phyloP scores from a whole-genome alignment of 2,888 invertebrate genomes.

The Phrixothrix hirtus region DNA sequence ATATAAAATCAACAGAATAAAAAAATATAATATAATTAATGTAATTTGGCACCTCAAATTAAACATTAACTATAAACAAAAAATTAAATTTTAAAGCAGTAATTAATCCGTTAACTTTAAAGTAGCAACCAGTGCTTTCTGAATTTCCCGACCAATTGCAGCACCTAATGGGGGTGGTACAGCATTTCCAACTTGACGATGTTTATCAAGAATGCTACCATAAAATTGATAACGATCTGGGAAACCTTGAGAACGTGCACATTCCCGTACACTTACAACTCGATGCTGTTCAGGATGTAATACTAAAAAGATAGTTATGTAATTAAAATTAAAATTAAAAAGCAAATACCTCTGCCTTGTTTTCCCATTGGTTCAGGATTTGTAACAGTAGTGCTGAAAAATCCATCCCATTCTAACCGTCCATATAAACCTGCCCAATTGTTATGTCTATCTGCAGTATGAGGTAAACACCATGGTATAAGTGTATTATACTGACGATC shows the following conservation, averaged over 20 bases:
- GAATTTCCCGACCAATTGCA: slow-evolving; percentile 76
- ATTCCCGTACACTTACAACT: slow-evolving; percentile 85
- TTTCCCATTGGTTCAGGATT: slow-evolving; percentile 92
- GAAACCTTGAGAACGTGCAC: slow-evolving; percentile 86
- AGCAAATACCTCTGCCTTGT: slow-evolving; percentile 68
- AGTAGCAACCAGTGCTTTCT: slow-evolving; percentile 54
- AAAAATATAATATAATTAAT: too few species aligned
- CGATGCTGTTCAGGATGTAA: slow-evolving; percentile 79
- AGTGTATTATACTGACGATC: slow-evolving; percentile 81
- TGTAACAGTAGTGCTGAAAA: slow-evolving; percentile 81
- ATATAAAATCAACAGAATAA: too few species aligned
- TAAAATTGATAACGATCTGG: slow-evolving; percentile 75
- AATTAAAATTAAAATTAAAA: not conserved
- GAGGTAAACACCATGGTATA: slow-evolving; percentile 88
- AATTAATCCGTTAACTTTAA: too few species aligned
- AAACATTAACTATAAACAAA: too few species aligned
- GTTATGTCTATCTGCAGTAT: slow-evolving; percentile 83
- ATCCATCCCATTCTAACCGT: slow-evolving; percentile 80
- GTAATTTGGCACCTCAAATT: too few species aligned
- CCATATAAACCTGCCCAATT: slow-evolving; percentile 87
- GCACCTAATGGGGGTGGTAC: slow-evolving; percentile 82
- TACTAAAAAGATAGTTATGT: slow-evolving; percentile 55
- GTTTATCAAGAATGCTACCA: slow-evolving; percentile 75
- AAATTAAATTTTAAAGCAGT: too few species aligned
- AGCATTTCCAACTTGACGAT: slow-evolving; percentile 86